A percentile compares a stretch with the other conserved stretches of the same genome.
Conservation (phyloP, 2,797 vertebrate genomes). For the Pangasius krempfi region DNA sequence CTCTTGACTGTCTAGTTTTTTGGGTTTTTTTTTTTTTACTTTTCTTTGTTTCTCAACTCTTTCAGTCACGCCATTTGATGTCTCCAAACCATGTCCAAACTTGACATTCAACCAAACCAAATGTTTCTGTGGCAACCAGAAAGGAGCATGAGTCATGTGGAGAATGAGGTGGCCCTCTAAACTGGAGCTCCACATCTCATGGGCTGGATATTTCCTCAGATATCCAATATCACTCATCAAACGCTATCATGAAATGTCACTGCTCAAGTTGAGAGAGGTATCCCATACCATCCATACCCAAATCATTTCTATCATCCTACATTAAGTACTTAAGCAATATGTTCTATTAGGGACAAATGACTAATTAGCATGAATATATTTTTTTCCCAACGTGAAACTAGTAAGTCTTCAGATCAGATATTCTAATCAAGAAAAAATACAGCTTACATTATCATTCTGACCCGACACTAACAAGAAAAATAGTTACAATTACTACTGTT, state of each 20-base stretch:
- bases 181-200: conserved; percentile 35
- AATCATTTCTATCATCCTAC: neutral
- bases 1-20: no score
- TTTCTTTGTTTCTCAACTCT: neutral
- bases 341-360: neutral
- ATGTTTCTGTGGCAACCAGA: conserved; percentile 62
- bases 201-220: conserved; percentile 25
- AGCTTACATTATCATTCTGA: neutral
- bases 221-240: conserved; percentile 25
- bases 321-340: neutral
- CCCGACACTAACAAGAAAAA: neutral
- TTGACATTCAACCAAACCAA: conserved; percentile 57
- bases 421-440: neutral
- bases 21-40: no score
- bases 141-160: conserved; percentile 55
- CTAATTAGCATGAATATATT: neutral
- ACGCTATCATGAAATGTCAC: conserved; percentile 2
- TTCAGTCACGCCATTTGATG: neutral
- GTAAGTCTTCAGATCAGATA: neutral
- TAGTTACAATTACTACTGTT: neutral
- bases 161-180: conserved; percentile 49
- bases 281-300: neutral
- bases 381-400: neutral
- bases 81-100: conserved; percentile 47
- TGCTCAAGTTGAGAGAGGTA: neutral